Conservation (phyloP, 2,113 vertebrate genomes). For the Dromas ardeola region DNA sequence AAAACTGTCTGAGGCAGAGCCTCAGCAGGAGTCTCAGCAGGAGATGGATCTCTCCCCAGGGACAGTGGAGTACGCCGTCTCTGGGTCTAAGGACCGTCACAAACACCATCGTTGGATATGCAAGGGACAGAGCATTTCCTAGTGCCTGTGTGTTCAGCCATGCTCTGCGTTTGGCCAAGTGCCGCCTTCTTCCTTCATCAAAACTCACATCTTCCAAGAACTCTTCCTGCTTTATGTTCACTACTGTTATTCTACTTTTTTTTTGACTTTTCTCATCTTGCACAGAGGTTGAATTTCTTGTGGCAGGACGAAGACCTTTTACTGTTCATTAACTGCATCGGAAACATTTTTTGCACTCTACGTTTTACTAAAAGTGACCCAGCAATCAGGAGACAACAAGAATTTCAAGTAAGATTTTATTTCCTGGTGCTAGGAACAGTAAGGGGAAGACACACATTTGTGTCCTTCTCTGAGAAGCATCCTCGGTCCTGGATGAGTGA, state of each 20-base stretch:
- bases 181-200: neutral
- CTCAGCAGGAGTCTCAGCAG: neutral
- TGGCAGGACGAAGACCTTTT: neutral
- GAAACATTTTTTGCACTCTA: neutral
- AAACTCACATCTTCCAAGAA: neutral
- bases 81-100: neutral
- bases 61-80: neutral
- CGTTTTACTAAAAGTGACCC: neutral
- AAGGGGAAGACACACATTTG: neutral
- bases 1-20: neutral
- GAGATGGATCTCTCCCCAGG: neutral
- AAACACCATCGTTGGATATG: neutral
- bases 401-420: neutral
- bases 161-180: neutral
- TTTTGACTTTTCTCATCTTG: neutral
- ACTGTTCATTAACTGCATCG: neutral
- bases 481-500: neutral
- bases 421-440: neutral
- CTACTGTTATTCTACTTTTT: neutral
- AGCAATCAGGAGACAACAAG: neutral
- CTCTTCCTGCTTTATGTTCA: neutral
- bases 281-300: neutral
- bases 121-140: neutral
- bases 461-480: neutral
- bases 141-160: neutral